Conservation (phyloP, 1,140 invertebrate genomes). For the Protaetia brevitarsis region DNA sequence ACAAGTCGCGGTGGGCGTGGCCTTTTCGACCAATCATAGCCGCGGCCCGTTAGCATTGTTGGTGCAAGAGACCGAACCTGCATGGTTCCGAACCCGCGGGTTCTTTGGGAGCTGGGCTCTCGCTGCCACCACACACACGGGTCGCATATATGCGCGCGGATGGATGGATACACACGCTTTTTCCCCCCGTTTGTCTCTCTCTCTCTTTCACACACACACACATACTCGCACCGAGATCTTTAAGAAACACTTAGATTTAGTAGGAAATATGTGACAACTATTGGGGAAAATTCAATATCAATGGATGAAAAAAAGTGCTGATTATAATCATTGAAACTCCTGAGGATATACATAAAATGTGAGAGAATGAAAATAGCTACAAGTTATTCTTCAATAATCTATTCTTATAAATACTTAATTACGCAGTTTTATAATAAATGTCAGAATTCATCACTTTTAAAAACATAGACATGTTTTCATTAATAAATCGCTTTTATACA, state of each 20-base stretch:
- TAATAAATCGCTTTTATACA: too few species aligned
- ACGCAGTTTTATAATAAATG: too few species aligned
- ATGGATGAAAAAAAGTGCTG: too few species aligned
- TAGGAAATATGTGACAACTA: background rate
- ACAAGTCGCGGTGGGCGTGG: conserved; percentile 47
- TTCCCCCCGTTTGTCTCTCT: conserved; percentile 15
- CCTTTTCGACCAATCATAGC: conserved; percentile 40
- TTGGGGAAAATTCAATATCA: background rate
- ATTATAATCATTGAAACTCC: too few species aligned
- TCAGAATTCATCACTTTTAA: too few species aligned
- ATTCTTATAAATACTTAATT: too few species aligned
- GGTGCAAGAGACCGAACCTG: conserved; percentile 42
- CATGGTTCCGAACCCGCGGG: conserved; percentile 43
- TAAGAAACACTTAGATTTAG: conserved; percentile 3
- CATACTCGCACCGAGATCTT: background rate
- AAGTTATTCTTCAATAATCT: too few species aligned
- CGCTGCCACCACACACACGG: conserved; percentile 35
- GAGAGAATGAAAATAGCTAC: too few species aligned
- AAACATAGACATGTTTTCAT: too few species aligned
- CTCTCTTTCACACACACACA: conserved; percentile 18
- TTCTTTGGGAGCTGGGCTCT: conserved; percentile 29
- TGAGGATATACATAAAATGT: too few species aligned
- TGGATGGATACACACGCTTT: background rate
- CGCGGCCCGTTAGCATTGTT: conserved; percentile 38
- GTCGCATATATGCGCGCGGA: background rate